phyloP scores from a whole-genome alignment of 2,113 vertebrate species.

The Casuarius casuarius region DNA sequence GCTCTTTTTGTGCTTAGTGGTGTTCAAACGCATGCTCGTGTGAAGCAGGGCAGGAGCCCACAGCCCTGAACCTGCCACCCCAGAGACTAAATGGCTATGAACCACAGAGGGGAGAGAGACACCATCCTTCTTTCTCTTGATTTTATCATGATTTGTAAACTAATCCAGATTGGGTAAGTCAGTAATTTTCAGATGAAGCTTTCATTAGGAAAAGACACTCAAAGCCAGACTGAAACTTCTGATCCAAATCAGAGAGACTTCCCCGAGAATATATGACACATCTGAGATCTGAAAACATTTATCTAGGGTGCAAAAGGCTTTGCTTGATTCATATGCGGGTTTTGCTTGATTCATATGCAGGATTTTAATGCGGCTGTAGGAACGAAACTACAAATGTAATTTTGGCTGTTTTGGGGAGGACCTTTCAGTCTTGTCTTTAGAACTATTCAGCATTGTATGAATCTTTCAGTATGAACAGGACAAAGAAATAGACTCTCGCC shows the following conservation, averaged over 20 bases:
- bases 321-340: background rate
- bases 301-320: background rate
- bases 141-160: background rate
- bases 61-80: background rate
- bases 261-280: background rate
- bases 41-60: background rate
- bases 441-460: background rate
- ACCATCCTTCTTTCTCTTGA: background rate
- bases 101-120: background rate
- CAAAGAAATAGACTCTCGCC: background rate
- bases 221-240: background rate
- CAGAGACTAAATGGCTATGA: background rate
- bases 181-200: background rate
- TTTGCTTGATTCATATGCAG: background rate
- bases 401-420: background rate
- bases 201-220: background rate
- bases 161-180: background rate
- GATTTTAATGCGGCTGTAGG: background rate
- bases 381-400: background rate
- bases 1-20: background rate
- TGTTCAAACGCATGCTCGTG: background rate
- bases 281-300: background rate
- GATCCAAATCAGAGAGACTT: background rate
- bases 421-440: background rate
- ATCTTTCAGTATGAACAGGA: fast-evolving